These are phyloP conservation scores for Argyrosomus regius DNA, from an alignment of 2,797 vertebrate genomes.

Conservation along the genomic window DNA sequence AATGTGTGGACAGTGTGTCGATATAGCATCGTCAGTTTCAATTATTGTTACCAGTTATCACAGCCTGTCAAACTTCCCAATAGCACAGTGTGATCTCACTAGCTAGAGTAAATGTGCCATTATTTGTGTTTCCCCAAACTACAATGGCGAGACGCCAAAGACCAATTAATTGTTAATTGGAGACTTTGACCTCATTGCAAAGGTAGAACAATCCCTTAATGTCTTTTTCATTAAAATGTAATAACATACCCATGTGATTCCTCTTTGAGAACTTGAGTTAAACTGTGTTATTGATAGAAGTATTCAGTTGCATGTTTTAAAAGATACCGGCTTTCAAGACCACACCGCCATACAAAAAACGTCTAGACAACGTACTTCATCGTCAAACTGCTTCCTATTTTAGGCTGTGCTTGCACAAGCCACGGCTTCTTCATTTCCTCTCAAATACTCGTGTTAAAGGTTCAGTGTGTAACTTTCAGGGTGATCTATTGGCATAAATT, in stretches of 20 bases:
- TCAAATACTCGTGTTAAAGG: background rate
- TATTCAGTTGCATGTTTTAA: slow-evolving; percentile 13
- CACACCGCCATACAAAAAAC: background rate
- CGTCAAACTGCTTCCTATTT: background rate
- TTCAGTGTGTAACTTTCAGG: too few species aligned
- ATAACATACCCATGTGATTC: background rate
- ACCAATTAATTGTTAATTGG: background rate
- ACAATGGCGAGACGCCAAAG: background rate
- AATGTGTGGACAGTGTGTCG: background rate
- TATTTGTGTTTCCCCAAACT: background rate
- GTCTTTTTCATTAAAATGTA: background rate
- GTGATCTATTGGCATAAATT: too few species aligned
- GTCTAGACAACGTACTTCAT: background rate
- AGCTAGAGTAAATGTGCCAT: background rate
- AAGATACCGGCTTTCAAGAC: background rate
- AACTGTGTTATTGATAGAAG: background rate
- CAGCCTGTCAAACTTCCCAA: background rate
- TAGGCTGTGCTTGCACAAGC: background rate
- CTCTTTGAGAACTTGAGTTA: background rate
- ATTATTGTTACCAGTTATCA: background rate
- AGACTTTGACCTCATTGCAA: background rate
- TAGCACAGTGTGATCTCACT: background rate
- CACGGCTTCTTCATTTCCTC: background rate
- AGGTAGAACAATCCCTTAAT: background rate
- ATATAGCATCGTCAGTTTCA: background rate